A percentile compares a stretch with the other conserved stretches of the same genome.
Evolutionary conservation across 2,888 invertebrate species (phyloP).

Genomic region (Amphiduros pacificus): DNA sequence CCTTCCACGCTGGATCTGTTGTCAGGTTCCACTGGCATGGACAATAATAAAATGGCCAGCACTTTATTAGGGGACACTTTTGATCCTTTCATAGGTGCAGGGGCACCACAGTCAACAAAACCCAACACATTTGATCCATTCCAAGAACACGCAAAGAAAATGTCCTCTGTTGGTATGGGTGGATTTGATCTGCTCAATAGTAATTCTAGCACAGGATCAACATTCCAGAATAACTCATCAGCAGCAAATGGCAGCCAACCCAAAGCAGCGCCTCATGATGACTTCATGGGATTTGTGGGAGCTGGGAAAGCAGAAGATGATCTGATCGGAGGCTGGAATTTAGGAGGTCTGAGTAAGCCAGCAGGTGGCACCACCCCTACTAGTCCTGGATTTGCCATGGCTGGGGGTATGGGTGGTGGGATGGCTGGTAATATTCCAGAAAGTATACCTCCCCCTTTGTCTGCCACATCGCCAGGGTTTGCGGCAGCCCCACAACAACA

Average conservation of each 20-base stretch:
- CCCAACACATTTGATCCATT: constrained; percentile 48
- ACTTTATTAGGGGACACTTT: constrained; percentile 5
- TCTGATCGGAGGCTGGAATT: constrained; percentile 45
- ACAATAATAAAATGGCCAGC: background rate
- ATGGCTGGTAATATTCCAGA: too few relatives aligned
- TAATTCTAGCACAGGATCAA: too few relatives aligned
- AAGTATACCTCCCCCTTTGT: too few relatives aligned
- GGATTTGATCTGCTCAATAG: too few relatives aligned
- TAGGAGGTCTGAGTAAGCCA: background rate
- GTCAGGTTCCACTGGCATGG: constrained; percentile 21
- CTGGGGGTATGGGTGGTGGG: background rate
- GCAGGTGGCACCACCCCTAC: constrained; percentile 2
- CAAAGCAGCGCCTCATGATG: too few relatives aligned
- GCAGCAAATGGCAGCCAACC: too few relatives aligned
- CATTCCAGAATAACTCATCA: too few relatives aligned
- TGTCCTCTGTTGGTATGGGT: too few relatives aligned
- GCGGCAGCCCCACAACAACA: too few relatives aligned
- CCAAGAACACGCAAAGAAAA: too few relatives aligned
- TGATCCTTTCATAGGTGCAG: background rate
- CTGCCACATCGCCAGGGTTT: too few relatives aligned
- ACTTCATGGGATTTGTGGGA: background rate
- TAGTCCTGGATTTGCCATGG: constrained; percentile 8
- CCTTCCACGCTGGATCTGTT: constrained; percentile 45
- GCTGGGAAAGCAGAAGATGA: constrained; percentile 30
- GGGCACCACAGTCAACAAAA: background rate